Conservation (phyloP, 2,113 vertebrate species). For the Chinchilla lanigera region DNA sequence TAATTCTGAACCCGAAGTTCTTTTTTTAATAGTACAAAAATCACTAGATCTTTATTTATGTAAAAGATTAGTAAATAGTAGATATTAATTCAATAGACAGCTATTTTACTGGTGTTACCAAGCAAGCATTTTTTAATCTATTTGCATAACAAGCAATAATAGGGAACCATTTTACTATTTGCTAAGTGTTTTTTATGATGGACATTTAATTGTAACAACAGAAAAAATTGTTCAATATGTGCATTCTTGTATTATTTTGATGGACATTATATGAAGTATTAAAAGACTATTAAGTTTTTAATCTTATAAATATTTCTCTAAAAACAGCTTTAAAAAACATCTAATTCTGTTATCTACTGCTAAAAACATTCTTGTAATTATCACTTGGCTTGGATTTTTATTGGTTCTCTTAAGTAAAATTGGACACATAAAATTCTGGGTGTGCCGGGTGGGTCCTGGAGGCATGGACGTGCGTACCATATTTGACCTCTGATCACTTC, state of each 20-base stretch:
- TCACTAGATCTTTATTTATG: too few relatives aligned
- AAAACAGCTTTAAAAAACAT: background rate
- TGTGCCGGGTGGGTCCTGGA: background rate
- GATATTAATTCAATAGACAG: conserved; percentile 9
- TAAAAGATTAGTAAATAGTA: conserved; percentile 8
- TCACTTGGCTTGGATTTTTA: background rate
- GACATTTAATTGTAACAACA: background rate
- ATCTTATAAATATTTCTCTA: background rate
- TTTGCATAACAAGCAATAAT: conserved; percentile 20
- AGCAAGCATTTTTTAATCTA: conserved; percentile 24
- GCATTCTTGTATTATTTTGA: background rate
- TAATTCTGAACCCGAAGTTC: background rate
- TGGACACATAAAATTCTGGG: background rate
- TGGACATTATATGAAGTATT: conserved; percentile 12
- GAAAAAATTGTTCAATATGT: background rate
- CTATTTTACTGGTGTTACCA: conserved; percentile 25
- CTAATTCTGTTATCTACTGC: background rate
- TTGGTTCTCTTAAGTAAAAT: conserved; percentile 3
- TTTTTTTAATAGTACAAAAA: background rate
- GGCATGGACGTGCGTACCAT: background rate
- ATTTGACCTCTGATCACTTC: background rate
- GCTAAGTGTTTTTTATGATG: background rate
- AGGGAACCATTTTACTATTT: background rate
- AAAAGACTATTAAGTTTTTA: conserved; percentile 7
- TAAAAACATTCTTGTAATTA: conserved; percentile 28